These are phyloP conservation scores for Fragum fragum DNA, from an alignment of 2,888 invertebrate species.

Conservation along the genomic window DNA sequence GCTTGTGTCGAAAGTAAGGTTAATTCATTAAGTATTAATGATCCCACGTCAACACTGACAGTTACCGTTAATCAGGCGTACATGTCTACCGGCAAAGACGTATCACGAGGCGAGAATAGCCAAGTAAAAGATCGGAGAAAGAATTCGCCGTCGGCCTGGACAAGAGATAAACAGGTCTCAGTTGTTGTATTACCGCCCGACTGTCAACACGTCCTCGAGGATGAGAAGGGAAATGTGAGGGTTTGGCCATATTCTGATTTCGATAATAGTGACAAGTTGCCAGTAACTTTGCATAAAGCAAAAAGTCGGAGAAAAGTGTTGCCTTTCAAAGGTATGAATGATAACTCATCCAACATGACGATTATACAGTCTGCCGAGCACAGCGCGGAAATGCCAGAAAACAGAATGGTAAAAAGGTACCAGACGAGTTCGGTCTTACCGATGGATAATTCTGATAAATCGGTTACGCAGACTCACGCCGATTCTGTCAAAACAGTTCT, in stretches of 20 bases:
- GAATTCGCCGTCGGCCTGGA: constrained; percentile 21
- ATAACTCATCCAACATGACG: constrained; percentile 50
- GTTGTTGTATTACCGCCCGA: constrained; percentile 33
- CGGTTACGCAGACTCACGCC: constrained; percentile 54
- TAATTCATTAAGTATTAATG: constrained; percentile 37
- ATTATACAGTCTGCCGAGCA: constrained; percentile 61
- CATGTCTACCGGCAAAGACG: constrained; percentile 23
- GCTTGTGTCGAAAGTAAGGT: constrained; percentile 21
- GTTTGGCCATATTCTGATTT: constrained; percentile 66
- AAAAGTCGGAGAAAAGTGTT: constrained; percentile 43
- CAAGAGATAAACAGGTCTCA: constrained; percentile 23
- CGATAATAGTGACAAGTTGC: constrained; percentile 54
- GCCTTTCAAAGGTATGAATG: constrained; percentile 28
- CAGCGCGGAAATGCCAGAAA: constrained; percentile 62
- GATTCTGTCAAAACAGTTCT: constrained; percentile 55
- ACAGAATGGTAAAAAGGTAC: constrained; percentile 51
- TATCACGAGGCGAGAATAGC: constrained; percentile 8
- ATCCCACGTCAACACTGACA: constrained; percentile 21
- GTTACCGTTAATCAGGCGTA: constrained; percentile 33
- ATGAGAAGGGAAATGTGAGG: constrained; percentile 59
- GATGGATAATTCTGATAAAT: constrained; percentile 29
- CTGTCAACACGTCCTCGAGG: constrained; percentile 60
- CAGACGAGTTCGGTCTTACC: constrained; percentile 60
- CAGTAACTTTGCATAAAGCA: constrained; percentile 58
- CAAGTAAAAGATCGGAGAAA: not conserved